Evolutionary conservation across 2,888 invertebrate genomes (phyloP), one percentile per base, ranked within the genome.

Genomic region (Ophioninae sp.): DNA sequence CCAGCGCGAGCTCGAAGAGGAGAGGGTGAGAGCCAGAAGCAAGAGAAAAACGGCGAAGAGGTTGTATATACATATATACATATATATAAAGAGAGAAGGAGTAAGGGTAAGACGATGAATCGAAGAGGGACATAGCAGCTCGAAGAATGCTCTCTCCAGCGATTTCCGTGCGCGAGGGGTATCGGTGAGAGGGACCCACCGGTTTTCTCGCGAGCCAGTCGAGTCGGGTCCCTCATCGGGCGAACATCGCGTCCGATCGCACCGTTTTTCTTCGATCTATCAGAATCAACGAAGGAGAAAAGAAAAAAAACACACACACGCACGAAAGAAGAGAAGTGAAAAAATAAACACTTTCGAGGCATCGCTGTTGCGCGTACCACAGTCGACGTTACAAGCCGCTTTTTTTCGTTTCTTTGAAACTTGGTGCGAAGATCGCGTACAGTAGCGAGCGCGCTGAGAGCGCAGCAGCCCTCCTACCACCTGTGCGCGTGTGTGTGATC

Each of bases 161-260:
- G 81, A 79, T 85, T 84, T 84, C 82, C 68, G 58, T 75, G 64
- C 83, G 23, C 73, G 75, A 68, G 71, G 84, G 67, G 83, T 71
- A 79, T 71, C 76, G 41, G 78, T 71, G 85, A 84, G 84, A 84
- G 84, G 85, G 79, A 75, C 87, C 41, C 68, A 68, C 91, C 91
- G 91, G 91, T 90, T 63, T 20, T 20, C 41, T 37, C 37, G n/a
- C 65, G 65, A 39, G 37, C 37, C 67, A 76, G 93, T 93, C 91
- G 91, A 91, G 91, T 91, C 91, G 92, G 90, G 91, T 91, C 92
- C 90, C 90, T 91, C 92, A 90, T 89, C 90, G 88, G 86, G 90
- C 88, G 89, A 89, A 91, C 90, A 90, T 79, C 73, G 79, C 73
- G 79, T 9, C 67, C 79, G 81, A 79, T 76, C 51, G 51, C 20